Evolutionary conservation across 2,113 vertebrate genomes (phyloP), one percentile per base, ranked within the genome.

Genomic region (Tetraodon nigroviridis): DNA sequence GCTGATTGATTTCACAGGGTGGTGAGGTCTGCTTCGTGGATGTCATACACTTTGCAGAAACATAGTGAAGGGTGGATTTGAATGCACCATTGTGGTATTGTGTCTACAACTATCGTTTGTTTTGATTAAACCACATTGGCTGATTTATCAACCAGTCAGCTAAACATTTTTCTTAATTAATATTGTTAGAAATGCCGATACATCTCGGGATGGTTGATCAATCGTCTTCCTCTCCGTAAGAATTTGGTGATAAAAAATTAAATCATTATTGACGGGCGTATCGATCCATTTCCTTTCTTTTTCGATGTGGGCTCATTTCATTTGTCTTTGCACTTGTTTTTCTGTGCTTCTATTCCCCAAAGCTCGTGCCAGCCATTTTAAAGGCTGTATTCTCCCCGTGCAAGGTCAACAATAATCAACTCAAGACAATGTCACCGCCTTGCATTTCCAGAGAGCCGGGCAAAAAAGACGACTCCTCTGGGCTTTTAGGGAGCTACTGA

Each of bases 111-210:
- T 73, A 89, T 86, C 74, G 76, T 89, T 88, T 87, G 78, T 89
- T 90, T 84, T 82, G 78, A 82, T 89, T 84, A 79, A 84, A 88
- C 82, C 56, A 73, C 79, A 83, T 84, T 72, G 80, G 61, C 67
- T 84, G 79, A 69, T 89, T 87, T 80, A 84, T 83, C 80, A 82
- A 69, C 84, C 79, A 81, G 71, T 84, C 83, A 78, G 80, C 67
- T 85, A 83, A 89, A 82, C 80, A 80, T 68, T 91, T 91, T 88
- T 87, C 89, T 91, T 91, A 90, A 92, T 91, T 90, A 91, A 89
- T 90, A 89, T 90, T 87, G 87, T 85, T 87, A 87, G 84, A 87
- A 88, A 82, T 91, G 88, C 78, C 90, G 79, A 84, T 89, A 82
- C 59, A 77, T 69, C 81, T 61, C 45, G 84, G 63, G 61, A 76